Percentiles rank a stretch among this genome's conserved stretches.
Evolutionary conservation across 2,113 vertebrate genomes (phyloP).

Genomic region (Scolopax mira): DNA sequence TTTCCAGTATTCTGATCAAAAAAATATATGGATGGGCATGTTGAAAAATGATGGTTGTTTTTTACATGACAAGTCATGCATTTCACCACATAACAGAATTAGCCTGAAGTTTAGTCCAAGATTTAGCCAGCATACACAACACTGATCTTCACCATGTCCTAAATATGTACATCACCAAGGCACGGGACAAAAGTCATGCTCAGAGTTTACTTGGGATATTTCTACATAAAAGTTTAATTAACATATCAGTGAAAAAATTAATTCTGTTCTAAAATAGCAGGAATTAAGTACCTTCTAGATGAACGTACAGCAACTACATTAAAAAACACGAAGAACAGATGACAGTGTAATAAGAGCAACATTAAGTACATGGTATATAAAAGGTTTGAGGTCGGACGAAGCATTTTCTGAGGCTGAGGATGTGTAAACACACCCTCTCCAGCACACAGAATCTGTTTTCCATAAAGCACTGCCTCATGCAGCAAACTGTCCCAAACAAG

Average conservation of each 20-base stretch:
- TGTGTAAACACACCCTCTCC: not conserved
- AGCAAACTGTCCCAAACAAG: not conserved
- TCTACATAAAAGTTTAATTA: not conserved
- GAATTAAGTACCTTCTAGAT: not conserved
- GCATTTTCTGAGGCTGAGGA: not conserved
- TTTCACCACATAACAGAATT: not conserved
- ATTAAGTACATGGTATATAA: not conserved
- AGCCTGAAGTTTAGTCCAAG: not conserved
- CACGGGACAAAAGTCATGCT: not conserved
- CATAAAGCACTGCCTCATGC: not conserved
- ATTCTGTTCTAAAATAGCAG: not conserved
- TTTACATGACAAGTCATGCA: not conserved
- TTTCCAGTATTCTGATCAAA: not conserved
- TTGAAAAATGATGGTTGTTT: not conserved
- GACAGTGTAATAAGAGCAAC: not conserved
- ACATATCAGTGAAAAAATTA: not conserved
- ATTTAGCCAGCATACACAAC: not conserved
- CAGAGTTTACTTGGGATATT: not conserved
- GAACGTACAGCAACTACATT: not conserved
- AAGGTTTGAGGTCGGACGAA: not conserved
- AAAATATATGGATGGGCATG: not conserved
- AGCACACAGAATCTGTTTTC: not conserved
- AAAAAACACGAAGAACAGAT: not conserved
- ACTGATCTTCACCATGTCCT: not conserved
- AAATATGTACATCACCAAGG: not conserved